Evolutionary conservation across 2,888 invertebrate species (phyloP).

Genomic region (Lithosia quadra): DNA sequence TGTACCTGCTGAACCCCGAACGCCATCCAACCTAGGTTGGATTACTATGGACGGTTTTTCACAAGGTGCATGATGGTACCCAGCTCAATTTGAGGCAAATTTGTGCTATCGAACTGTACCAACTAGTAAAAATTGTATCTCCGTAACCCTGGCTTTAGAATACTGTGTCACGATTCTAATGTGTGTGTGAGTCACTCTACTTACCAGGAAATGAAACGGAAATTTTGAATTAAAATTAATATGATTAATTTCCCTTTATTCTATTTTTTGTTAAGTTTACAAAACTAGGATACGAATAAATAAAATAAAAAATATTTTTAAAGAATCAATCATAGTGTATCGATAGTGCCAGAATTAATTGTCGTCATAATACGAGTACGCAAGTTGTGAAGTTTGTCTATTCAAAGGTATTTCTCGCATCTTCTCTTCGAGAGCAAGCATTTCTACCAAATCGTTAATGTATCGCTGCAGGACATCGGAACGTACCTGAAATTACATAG

Average conservation of each 20-base stretch:
- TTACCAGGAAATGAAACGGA: background rate
- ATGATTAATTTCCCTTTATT: too few relatives aligned
- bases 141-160: background rate
- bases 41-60: too few relatives aligned
- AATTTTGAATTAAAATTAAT: background rate
- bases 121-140: too few relatives aligned
- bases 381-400: background rate
- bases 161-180: background rate
- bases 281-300: background rate
- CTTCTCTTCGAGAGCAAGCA: background rate
- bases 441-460: background rate
- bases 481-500: slow-evolving; percentile 6
- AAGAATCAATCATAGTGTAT: background rate
- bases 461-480: background rate
- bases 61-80: too few relatives aligned
- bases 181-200: too few relatives aligned
- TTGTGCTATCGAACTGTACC: too few relatives aligned
- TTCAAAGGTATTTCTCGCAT: background rate
- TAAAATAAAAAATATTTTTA: background rate
- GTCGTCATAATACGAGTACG: slow-evolving; percentile 7
- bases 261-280: background rate
- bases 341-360: background rate
- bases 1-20: too few relatives aligned
- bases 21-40: too few relatives aligned
- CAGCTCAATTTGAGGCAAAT: too few relatives aligned